These are phyloP conservation scores for Lissocephala sabroskyi DNA, from an alignment of 2,888 invertebrate genomes.

Conservation along the genomic window DNA sequence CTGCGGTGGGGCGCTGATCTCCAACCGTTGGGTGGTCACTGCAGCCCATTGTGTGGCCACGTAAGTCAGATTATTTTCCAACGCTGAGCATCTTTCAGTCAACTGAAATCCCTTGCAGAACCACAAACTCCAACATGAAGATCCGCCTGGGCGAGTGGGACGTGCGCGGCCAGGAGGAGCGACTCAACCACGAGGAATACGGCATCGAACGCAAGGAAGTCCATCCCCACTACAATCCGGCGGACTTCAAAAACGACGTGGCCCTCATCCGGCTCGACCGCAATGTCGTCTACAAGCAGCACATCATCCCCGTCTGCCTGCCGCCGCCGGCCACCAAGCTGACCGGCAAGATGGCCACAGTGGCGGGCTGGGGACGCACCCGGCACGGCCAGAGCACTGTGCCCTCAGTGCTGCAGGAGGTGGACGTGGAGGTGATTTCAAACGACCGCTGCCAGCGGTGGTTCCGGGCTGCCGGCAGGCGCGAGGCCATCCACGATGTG, in stretches of 20 bases:
- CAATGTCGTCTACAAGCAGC: slow-evolving; percentile 90
- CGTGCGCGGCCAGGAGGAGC: slow-evolving; percentile 87
- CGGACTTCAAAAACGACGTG: slow-evolving; percentile 93
- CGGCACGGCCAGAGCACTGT: slow-evolving; percentile 91
- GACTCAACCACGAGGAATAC: slow-evolving; percentile 89
- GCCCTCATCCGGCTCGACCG: slow-evolving; percentile 86
- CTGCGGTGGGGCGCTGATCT: slow-evolving; percentile 92
- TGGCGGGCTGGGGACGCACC: slow-evolving; percentile 94
- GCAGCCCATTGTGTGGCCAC: slow-evolving; percentile 94
- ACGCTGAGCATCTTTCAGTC: no score
- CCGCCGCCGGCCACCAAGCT: slow-evolving; percentile 85
- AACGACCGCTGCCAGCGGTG: slow-evolving; percentile 93
- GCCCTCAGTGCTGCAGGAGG: slow-evolving; percentile 88
- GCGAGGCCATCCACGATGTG: slow-evolving; percentile 94
- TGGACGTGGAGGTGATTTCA: slow-evolving; percentile 89
- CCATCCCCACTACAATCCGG: slow-evolving; percentile 90
- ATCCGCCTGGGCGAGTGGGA: slow-evolving; percentile 95
- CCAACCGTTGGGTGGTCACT: slow-evolving; percentile 92
- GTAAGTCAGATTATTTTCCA: slow-evolving; percentile 70
- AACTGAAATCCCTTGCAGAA: no score
- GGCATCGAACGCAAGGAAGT: slow-evolving; percentile 92
- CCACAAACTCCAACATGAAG: slow-evolving; percentile 89
- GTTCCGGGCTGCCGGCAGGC: slow-evolving; percentile 91
- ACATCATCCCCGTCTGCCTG: slow-evolving; percentile 92
- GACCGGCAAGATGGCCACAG: slow-evolving; percentile 90